Base-by-base conservation (phyloP, 2,113 vertebrate species). In the Carassius auratus region DNA sequence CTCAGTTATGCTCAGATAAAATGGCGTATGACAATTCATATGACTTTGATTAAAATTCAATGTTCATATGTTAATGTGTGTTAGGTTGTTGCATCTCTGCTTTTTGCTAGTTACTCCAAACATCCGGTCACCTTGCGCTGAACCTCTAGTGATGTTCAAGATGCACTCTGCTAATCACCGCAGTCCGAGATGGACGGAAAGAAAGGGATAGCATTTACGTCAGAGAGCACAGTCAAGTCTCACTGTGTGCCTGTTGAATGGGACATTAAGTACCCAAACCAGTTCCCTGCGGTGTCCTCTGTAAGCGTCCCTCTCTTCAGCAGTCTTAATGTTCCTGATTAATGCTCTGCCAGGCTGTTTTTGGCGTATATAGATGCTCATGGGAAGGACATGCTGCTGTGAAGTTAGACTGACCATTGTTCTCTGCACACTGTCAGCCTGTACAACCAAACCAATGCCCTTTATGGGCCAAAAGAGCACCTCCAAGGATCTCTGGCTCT, bases 251-350 rank as follows among this genome's bases (percentile, higher is more conserved):
- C 45, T 74, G 74, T 36, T 66, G 48, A 38, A 68, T 52, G 74
- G 57, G 76, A 57, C 86, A 87, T 87, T 87, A 87, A 84, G n/a
- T 57, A 71, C 48, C 74, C 50, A 4, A 19, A 15, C 9, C 61
- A 5, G 26, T 59, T 82, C 80, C 33, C 86, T 19, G 62, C 81
- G 19, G 55, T n/a, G 64, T 84, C 82, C 86, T 80, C 50, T 59
- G 57, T 45, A 74, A 84, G 57, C 80, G 82, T 84, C 75, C 68
- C 69, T 69, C 45, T 76, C 55, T n/a, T 59, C 68, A 12, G 55
- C 45, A 17, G 52, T 84, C 82, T 48, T 36, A 84, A 80, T 61
- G 45, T 71, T 74, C 82, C 82, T 75, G 86, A 87, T 87, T 87
- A 87, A 87, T 87, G 76, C 81, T 26, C 55, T 80, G 50, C 38